Evolutionary conservation across 1,140 invertebrate genomes (phyloP).

Genomic region (Vollenhovia emeryi): DNA sequence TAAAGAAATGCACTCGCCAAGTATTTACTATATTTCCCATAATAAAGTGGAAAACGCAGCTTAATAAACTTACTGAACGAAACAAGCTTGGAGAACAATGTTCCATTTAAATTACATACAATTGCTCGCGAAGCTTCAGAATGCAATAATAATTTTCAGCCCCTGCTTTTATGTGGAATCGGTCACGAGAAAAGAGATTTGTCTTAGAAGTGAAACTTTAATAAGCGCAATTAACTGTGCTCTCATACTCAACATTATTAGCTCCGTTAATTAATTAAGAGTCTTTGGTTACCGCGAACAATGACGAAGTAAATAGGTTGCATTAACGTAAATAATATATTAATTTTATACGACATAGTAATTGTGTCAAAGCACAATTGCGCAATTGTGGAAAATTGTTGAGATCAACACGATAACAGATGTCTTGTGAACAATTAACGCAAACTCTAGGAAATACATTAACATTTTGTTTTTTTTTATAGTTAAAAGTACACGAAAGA

Average conservation of each 20-base stretch:
- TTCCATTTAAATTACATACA: slow-evolving; percentile 8
- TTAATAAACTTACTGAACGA: neutral
- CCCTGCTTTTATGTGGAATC: neutral
- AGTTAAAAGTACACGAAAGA: neutral
- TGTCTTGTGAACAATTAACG: slow-evolving; percentile 6
- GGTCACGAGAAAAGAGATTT: neutral
- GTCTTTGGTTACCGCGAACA: neutral
- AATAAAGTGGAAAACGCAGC: neutral
- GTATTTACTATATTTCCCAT: neutral
- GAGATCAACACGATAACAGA: neutral
- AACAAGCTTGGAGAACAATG: neutral
- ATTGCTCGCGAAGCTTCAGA: neutral
- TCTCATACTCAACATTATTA: neutral
- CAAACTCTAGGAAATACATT: neutral
- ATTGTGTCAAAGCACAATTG: neutral
- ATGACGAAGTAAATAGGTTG: neutral
- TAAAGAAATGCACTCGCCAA: neutral
- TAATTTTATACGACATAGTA: slow-evolving; percentile 17
- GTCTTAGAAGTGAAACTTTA: neutral
- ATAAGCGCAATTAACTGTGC: neutral
- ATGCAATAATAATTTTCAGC: slow-evolving; percentile 1
- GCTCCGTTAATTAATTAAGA: neutral
- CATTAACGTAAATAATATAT: neutral
- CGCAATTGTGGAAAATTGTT: neutral
- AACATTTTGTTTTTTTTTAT: neutral